Percentiles rank a stretch among this genome's conserved stretches.
Conservation (phyloP, 2,888 invertebrate genomes). For the Acheta domesticus region DNA sequence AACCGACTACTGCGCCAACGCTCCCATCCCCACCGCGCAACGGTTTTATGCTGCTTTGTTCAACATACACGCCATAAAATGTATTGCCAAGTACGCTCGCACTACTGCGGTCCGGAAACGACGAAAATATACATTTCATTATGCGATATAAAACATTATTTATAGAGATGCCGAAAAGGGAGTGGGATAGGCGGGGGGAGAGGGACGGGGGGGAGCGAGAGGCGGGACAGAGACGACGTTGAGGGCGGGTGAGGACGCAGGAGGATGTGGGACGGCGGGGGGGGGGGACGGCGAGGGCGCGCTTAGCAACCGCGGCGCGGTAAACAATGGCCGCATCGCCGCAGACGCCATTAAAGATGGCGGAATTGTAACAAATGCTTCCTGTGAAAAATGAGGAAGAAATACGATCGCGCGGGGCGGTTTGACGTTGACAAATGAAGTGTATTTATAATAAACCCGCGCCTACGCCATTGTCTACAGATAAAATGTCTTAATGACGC, state of each 20-base stretch:
- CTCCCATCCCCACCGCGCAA: too few relatives aligned
- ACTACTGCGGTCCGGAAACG: background rate
- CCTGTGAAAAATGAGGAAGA: conserved; percentile 18
- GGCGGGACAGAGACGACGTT: background rate
- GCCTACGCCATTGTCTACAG: conserved; percentile 4
- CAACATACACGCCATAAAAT: conserved; percentile 1
- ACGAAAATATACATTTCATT: conserved; percentile 3
- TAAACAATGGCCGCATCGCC: conserved; percentile 3
- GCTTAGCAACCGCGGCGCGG: background rate
- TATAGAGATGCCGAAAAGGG: background rate
- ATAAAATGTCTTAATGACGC: conserved; percentile 1
- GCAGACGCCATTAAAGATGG: conserved; percentile 18
- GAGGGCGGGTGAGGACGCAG: background rate
- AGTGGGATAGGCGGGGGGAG: background rate
- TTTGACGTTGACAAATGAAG: conserved; percentile 9
- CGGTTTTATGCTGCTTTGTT: background rate
- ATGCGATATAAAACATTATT: conserved; percentile 18
- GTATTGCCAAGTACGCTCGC: conserved; percentile 6
- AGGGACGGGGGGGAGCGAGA: background rate
- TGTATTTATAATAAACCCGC: conserved; percentile 18
- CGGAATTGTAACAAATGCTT: conserved; percentile 18
- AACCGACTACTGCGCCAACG: too few relatives aligned
- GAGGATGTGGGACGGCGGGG: background rate
- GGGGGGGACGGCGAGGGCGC: background rate
- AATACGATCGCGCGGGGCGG: conserved; percentile 8